Percentiles rank a stretch among this genome's conserved stretches.
Evolutionary conservation across 2,113 vertebrate species (phyloP).

Genomic region (Nymphicus hollandicus): DNA sequence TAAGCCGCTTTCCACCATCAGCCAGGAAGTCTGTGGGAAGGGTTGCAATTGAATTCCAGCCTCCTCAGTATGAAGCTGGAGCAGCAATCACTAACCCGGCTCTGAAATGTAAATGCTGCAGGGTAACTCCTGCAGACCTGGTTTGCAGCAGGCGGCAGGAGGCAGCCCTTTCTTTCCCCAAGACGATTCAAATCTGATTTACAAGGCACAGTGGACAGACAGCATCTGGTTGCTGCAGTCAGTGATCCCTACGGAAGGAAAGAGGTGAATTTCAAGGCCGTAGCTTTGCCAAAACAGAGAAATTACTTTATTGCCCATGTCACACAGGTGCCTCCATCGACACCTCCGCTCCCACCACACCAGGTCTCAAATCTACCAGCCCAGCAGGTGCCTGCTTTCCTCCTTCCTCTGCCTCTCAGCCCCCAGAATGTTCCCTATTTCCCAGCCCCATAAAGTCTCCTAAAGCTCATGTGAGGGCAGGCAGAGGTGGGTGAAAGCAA

Average conservation of each 20-base stretch:
- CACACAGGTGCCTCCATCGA: background rate
- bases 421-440: background rate
- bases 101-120: background rate
- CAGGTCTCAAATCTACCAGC: background rate
- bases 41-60: background rate
- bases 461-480: background rate
- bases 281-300: background rate
- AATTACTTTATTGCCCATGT: background rate
- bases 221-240: conserved; percentile 7
- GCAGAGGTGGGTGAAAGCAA: background rate
- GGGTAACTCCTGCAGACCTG: background rate
- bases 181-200: conserved; percentile 47
- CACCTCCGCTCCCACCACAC: background rate
- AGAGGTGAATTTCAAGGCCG: background rate
- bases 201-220: background rate
- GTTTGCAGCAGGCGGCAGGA: background rate
- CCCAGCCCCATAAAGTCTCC: background rate
- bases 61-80: background rate
- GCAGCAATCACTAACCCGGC: background rate
- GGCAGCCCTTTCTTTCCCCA: background rate
- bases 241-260: background rate
- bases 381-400: background rate
- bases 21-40: background rate
- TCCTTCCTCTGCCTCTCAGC: background rate
- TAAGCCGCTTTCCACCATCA: background rate